Base-by-base conservation (phyloP, 2,888 invertebrate species). In the Lasioglossum leucozonium region DNA sequence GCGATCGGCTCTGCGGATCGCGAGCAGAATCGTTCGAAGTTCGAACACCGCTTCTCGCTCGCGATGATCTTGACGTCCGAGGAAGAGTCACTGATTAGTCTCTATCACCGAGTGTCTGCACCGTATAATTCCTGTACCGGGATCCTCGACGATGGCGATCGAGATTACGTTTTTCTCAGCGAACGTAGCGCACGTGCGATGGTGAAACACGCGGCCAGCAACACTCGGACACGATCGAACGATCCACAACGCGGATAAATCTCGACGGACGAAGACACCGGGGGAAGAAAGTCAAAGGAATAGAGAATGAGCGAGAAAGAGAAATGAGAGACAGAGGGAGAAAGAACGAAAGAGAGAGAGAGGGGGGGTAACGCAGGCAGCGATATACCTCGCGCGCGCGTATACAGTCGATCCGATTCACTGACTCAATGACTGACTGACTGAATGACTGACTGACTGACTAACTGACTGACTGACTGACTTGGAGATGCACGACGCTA, bases 401-500 rank as follows among this genome's bases (percentile, higher is more conserved):
- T 22, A 22, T 22, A 78, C 83, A 83, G 88, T 85, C 90, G 81
- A 85, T 73, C 86, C 83, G 85, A 86, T 87, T 88, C 80, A 84
- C 88, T 82, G 88, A 91, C 88, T 87, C 79, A 89, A 77, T 83
- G 75, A 72, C 42, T 69, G 44, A 34, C 34, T 34, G 34, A 34
- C 34, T 34, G 81, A 90, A 85, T 65, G 84, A 90, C 87, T 85
- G 84, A 90, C 84, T 87, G 86, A 91, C 85, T 88, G 81, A 91
- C 84, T 89, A 85, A 91, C 83, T 91, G 88, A 90, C 87, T 89
- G 89, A 91, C 81, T 91, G 87, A 91, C 91, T 90, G 86, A 88
- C 90, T 91, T 85, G 88, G 90, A 88, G 91, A 90, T 91, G 91
- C 92, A 88, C 92, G 92, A 88, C 92, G 90, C 91, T 91, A 91